Percentiles rank a stretch among this genome's conserved stretches.
phyloP scores from a whole-genome alignment of 1,140 invertebrate genomes.

The Venturia canescens region DNA sequence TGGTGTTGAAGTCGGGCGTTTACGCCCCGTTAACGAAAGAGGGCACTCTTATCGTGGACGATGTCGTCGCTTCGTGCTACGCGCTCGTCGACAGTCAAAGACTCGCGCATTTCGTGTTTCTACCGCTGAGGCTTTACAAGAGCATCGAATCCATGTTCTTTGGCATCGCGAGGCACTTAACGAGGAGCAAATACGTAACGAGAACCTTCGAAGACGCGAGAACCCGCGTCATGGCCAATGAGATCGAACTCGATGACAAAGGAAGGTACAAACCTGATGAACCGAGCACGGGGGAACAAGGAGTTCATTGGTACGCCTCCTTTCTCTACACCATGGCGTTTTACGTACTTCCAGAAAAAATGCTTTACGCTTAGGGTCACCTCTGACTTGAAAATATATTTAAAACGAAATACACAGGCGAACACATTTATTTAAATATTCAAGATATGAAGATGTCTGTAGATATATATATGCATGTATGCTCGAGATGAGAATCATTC shows the following conservation, averaged over 20 bases:
- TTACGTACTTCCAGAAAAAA: constrained; percentile 81
- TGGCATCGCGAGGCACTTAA: constrained; percentile 62
- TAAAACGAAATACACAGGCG: neutral
- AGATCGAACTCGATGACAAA: constrained; percentile 25
- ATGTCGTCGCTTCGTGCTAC: constrained; percentile 95
- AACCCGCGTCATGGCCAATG: neutral
- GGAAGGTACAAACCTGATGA: constrained; percentile 32
- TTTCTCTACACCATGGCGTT: constrained; percentile 85
- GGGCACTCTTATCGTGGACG: constrained; percentile 94
- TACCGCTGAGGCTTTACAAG: constrained; percentile 83
- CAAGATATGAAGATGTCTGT: neutral
- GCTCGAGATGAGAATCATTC: neutral
- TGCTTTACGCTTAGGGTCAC: constrained; percentile 57
- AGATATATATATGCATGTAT: neutral
- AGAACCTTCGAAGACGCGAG: neutral
- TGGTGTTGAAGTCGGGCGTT: constrained; percentile 83
- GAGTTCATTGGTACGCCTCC: constrained; percentile 92
- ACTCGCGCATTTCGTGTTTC: constrained; percentile 90
- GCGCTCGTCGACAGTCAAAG: constrained; percentile 91
- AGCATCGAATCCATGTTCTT: constrained; percentile 70
- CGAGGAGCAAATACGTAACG: constrained; percentile 61
- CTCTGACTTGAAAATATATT: neutral
- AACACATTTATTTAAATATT: constrained; percentile 12
- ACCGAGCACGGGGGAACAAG: constrained; percentile 66
- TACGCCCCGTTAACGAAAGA: constrained; percentile 92